Conservation (phyloP, 2,113 vertebrate genomes). For the Pristiophorus japonicus region DNA sequence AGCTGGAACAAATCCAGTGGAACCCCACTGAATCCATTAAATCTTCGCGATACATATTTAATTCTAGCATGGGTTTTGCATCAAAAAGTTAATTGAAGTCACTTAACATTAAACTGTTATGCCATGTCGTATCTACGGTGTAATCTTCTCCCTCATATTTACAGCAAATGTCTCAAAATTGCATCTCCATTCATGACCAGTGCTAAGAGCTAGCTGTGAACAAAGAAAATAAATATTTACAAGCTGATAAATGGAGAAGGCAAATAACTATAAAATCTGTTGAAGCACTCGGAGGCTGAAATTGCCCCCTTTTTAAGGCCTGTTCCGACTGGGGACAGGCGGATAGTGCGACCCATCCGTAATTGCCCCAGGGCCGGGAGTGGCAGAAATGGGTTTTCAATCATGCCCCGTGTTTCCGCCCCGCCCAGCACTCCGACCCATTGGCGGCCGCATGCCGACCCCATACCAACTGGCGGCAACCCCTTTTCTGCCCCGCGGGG, state of each 20-base stretch:
- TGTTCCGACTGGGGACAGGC: too few relatives aligned
- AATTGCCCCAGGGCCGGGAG: too few relatives aligned
- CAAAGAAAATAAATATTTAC: background rate
- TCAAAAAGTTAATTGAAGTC: background rate
- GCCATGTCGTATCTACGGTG: background rate
- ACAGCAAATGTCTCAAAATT: background rate
- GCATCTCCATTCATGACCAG: background rate
- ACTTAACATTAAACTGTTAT: background rate
- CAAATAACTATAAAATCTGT: background rate
- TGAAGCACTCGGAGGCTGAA: too few relatives aligned
- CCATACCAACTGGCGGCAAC: too few relatives aligned
- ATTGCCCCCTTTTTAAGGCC: too few relatives aligned
- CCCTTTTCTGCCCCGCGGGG: too few relatives aligned
- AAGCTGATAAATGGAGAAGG: background rate
- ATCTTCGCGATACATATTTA: background rate
- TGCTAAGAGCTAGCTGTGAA: background rate
- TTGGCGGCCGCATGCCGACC: too few relatives aligned
- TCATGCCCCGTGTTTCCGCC: too few relatives aligned
- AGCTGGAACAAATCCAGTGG: conserved; percentile 1
- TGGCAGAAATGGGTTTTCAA: too few relatives aligned
- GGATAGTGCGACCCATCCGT: too few relatives aligned
- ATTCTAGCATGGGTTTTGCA: background rate
- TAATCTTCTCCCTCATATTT: background rate
- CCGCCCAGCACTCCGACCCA: too few relatives aligned
- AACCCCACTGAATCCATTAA: background rate